These are phyloP conservation scores for Acromyrmex heyeri DNA, from an alignment of 1,140 invertebrate species.

Conservation along the genomic window DNA sequence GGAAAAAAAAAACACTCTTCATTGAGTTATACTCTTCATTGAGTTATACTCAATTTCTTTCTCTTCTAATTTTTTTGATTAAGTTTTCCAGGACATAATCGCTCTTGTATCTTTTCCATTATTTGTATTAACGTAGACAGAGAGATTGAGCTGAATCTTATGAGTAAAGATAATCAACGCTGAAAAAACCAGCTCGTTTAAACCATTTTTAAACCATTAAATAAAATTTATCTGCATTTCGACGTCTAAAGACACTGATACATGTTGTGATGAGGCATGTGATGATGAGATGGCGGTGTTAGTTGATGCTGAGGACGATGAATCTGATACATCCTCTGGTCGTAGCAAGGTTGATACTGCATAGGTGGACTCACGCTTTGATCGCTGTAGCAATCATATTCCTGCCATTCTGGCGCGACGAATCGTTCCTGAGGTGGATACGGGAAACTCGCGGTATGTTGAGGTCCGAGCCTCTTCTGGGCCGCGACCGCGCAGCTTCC, in stretches of 20 bases:
- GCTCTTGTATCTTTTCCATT: neutral
- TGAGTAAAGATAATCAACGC: neutral
- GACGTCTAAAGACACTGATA: slow-evolving; percentile 84
- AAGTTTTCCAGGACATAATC: neutral
- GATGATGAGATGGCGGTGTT: slow-evolving; percentile 73
- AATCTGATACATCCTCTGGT: slow-evolving; percentile 81
- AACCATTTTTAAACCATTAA: neutral
- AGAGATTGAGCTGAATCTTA: neutral
- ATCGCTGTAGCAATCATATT: slow-evolving; percentile 85
- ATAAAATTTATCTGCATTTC: neutral
- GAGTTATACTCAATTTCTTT: neutral
- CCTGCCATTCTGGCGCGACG: slow-evolving; percentile 81
- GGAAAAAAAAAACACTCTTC: slow-evolving; percentile 24
- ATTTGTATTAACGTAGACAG: neutral
- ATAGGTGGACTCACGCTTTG: slow-evolving; percentile 84
- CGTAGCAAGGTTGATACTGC: slow-evolving; percentile 80
- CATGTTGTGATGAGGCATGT: slow-evolving; percentile 81
- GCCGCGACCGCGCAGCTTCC: slow-evolving; percentile 88
- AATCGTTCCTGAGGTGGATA: slow-evolving; percentile 83
- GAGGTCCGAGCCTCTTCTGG: slow-evolving; percentile 84
- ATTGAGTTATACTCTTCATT: neutral
- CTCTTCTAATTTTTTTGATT: neutral
- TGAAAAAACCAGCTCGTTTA: neutral
- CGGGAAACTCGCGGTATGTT: slow-evolving; percentile 75
- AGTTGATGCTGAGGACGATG: slow-evolving; percentile 79